Percentiles rank a stretch among this genome's conserved stretches.
Conservation (phyloP, 2,113 vertebrate genomes). For the Pungitius pungitius region DNA sequence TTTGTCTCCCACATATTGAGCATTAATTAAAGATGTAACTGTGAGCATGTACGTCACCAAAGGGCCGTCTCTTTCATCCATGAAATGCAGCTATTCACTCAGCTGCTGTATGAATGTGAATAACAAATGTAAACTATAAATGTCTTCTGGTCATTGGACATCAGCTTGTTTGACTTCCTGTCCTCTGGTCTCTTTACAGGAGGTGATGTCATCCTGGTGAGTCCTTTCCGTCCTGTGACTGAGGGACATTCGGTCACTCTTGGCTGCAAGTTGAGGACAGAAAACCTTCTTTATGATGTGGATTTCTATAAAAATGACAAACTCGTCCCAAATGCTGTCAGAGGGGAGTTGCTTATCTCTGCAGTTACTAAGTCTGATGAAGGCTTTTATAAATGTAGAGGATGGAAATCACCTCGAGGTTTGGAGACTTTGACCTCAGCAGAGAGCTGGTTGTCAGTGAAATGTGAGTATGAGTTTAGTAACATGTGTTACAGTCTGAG, state of each 20-base stretch:
- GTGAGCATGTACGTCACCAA: no score
- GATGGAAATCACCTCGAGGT: not conserved
- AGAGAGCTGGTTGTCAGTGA: slow-evolving; percentile 55
- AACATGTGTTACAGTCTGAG: not conserved
- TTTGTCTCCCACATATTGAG: no score
- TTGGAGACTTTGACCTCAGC: slow-evolving; percentile 14
- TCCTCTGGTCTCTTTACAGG: slow-evolving; percentile 23
- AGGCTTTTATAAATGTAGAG: slow-evolving; percentile 52
- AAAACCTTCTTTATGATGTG: not conserved
- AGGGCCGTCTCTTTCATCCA: no score
- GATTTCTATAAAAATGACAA: slow-evolving; percentile 43
- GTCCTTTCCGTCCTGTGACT: slow-evolving; percentile 47
- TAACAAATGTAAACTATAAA: not conserved
- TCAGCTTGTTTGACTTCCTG: not conserved
- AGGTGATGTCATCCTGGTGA: slow-evolving; percentile 35
- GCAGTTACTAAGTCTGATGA: slow-evolving; percentile 54
- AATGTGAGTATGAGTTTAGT: not conserved
- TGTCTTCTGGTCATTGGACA: not conserved
- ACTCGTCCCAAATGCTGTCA: slow-evolving; percentile 30
- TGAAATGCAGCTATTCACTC: no score
- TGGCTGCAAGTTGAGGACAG: slow-evolving; percentile 4
- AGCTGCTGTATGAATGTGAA: not conserved
- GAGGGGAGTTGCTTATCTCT: slow-evolving; percentile 33
- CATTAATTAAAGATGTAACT: no score
- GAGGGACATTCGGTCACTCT: slow-evolving; percentile 57